These are phyloP conservation scores for Asobara japonica DNA, from an alignment of 1,140 invertebrate species.

Conservation along the genomic window DNA sequence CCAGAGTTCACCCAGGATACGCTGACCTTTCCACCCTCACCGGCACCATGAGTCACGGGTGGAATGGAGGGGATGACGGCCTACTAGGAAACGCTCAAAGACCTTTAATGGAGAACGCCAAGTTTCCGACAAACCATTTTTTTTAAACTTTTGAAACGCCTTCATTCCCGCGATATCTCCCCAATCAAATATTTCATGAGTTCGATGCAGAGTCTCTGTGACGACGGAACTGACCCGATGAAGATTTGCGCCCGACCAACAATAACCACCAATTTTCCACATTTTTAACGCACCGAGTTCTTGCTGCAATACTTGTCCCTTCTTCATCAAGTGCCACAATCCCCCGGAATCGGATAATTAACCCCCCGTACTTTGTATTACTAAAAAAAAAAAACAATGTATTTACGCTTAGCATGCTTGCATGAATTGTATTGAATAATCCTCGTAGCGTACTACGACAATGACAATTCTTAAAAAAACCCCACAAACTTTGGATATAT, in stretches of 20 bases:
- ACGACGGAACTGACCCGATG: background rate
- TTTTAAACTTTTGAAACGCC: too few relatives aligned
- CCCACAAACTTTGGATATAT: slow-evolving; percentile 58
- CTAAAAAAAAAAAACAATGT: background rate
- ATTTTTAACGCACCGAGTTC: background rate
- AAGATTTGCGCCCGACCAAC: background rate
- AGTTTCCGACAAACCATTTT: too few relatives aligned
- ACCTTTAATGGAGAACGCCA: too few relatives aligned
- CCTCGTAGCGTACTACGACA: slow-evolving; percentile 39
- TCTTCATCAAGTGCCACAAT: background rate
- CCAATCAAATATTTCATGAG: background rate
- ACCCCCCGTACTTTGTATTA: slow-evolving; percentile 9
- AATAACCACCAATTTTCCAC: background rate
- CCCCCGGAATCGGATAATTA: background rate
- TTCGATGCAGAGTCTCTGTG: background rate
- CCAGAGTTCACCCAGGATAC: slow-evolving; percentile 63
- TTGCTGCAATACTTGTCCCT: background rate
- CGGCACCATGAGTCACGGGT: slow-evolving; percentile 50
- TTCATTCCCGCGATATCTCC: too few relatives aligned
- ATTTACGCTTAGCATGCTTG: slow-evolving; percentile 55
- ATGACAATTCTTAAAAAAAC: slow-evolving; percentile 25
- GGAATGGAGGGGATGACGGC: background rate
- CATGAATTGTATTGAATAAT: slow-evolving; percentile 43
- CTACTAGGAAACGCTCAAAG: background rate
- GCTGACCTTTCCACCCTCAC: slow-evolving; percentile 60